Percentiles rank a stretch among this genome's conserved stretches.
These are phyloP conservation scores for Zapornia atra DNA, from an alignment of 2,113 vertebrate species.

Conservation along the genomic window DNA sequence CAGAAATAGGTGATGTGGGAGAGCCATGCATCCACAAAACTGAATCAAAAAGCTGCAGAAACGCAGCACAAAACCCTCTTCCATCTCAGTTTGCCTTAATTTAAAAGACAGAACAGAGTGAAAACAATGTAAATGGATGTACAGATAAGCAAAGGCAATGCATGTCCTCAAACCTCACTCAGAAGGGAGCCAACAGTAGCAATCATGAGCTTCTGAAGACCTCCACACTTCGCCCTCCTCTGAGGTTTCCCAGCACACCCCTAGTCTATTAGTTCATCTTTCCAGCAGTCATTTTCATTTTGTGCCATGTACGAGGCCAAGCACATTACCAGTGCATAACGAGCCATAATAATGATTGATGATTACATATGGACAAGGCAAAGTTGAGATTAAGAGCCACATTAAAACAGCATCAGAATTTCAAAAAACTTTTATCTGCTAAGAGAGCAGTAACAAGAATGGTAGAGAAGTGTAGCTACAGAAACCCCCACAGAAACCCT, in stretches of 20 bases:
- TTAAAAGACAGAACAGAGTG: neutral
- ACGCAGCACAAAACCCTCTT: neutral
- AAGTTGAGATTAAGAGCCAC: conserved; percentile 45
- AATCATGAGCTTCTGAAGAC: neutral
- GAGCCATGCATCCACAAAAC: neutral
- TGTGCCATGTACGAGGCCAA: conserved; percentile 33
- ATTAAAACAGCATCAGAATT: conserved; percentile 38
- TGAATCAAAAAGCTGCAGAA: neutral
- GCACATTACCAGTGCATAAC: conserved; percentile 17
- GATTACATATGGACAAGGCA: conserved; percentile 17
- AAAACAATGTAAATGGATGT: neutral
- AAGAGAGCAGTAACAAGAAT: neutral
- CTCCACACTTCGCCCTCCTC: neutral
- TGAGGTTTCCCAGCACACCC: neutral
- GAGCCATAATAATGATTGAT: conserved; percentile 45
- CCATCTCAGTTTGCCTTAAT: neutral
- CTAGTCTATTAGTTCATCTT: conserved; percentile 18
- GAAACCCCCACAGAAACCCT: neutral
- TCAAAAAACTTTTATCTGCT: neutral
- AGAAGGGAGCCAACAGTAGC: neutral
- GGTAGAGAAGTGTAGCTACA: neutral
- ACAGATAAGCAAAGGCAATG: neutral
- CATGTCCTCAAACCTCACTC: neutral
- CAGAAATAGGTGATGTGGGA: neutral
- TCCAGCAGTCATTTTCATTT: conserved; percentile 31